Conservation (phyloP, 1,140 invertebrate genomes). For the Bombus affinis region DNA sequence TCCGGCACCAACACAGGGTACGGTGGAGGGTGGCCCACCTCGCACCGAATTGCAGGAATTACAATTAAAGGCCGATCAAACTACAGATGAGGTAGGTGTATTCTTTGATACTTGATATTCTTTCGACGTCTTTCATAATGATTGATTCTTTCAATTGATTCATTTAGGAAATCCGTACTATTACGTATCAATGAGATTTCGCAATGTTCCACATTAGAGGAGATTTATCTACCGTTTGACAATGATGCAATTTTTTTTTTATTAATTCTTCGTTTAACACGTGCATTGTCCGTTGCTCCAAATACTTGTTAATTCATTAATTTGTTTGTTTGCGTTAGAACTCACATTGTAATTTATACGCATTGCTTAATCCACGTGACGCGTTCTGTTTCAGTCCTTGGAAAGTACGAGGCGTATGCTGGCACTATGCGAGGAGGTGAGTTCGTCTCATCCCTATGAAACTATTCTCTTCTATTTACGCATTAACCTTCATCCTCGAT, state of each 20-base stretch:
- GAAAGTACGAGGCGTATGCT: conserved; percentile 98
- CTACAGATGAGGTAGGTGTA: conserved; percentile 93
- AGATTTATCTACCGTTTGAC: no score
- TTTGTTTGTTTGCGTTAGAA: neutral
- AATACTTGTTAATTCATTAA: neutral
- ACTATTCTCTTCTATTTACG: conserved; percentile 54
- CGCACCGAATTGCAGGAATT: conserved; percentile 94
- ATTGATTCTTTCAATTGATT: neutral
- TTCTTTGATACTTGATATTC: neutral
- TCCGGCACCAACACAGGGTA: conserved; percentile 83
- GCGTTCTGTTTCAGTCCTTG: conserved; percentile 91
- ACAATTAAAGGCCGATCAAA: conserved; percentile 92
- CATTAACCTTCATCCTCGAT: conserved; percentile 65
- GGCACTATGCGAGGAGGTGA: conserved; percentile 97
- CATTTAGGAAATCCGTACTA: neutral
- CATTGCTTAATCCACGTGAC: conserved; percentile 16
- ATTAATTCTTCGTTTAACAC: neutral
- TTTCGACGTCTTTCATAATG: neutral
- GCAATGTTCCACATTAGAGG: no score
- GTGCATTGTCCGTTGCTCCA: neutral
- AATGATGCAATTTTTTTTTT: neutral
- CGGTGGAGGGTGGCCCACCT: conserved; percentile 87
- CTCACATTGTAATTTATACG: neutral
- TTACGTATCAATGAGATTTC: no score
- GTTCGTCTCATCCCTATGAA: conserved; percentile 73